Percentiles rank a stretch among this genome's conserved stretches.
Evolutionary conservation across 2,797 vertebrate genomes (phyloP).

Genomic region (Coranthus polyacanthus): DNA sequence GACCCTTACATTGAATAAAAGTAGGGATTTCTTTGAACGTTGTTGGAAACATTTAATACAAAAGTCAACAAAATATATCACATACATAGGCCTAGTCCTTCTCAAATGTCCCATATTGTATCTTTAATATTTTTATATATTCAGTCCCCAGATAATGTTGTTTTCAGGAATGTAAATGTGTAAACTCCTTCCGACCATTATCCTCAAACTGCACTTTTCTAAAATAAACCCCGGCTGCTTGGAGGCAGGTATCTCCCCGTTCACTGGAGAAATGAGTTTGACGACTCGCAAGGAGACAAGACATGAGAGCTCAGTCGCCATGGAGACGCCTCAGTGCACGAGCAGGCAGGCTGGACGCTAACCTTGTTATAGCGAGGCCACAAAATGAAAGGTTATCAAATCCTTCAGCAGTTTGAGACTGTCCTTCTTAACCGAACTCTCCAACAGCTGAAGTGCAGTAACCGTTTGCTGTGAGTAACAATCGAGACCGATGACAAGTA

Average conservation of each 20-base stretch:
- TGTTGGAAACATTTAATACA: too few species aligned
- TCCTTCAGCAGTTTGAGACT: constrained; percentile 26
- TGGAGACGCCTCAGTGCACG: constrained; percentile 59
- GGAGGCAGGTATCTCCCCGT: constrained; percentile 27
- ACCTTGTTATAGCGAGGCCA: constrained; percentile 57
- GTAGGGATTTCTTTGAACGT: too few species aligned
- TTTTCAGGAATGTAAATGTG: too few species aligned
- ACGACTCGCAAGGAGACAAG: constrained; percentile 41
- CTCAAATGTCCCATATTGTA: too few species aligned
- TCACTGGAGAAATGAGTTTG: constrained; percentile 40
- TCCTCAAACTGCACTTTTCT: constrained; percentile 3
- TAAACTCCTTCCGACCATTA: not conserved
- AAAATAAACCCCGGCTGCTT: constrained; percentile 6
- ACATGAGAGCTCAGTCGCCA: constrained; percentile 58
- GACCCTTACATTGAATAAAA: too few species aligned
- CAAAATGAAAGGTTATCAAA: constrained; percentile 68
- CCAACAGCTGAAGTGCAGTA: not conserved
- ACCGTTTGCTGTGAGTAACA: too few species aligned
- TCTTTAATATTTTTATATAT: too few species aligned
- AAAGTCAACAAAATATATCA: too few species aligned
- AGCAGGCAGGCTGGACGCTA: constrained; percentile 46
- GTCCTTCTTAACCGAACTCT: constrained; percentile 19
- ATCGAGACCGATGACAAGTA: constrained; percentile 5
- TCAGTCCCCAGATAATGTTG: too few species aligned
- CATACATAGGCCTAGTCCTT: too few species aligned